phyloP scores from a whole-genome alignment of 2,888 invertebrate species.

The Cyaniris semiargus region DNA sequence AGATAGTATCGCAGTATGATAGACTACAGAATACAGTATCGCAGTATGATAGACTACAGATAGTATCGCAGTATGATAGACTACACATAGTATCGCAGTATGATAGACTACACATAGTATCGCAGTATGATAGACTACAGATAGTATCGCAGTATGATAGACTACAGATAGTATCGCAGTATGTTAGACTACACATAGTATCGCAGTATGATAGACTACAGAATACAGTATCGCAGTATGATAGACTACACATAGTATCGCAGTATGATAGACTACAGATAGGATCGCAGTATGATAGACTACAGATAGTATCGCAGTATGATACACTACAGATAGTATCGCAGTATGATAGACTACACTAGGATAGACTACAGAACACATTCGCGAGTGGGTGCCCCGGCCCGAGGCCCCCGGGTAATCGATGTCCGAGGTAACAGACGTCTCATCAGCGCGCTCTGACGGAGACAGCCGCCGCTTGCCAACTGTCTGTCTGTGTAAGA shows the following conservation, averaged over 20 bases:
- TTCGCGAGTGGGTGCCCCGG: slow-evolving; percentile 35
- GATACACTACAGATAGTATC: slow-evolving; percentile 49
- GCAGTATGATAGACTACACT: slow-evolving; percentile 51
- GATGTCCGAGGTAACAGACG: slow-evolving; percentile 57
- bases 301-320: slow-evolving; percentile 47
- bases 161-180: slow-evolving; percentile 44
- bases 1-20: slow-evolving; percentile 50
- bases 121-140: slow-evolving; percentile 52
- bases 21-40: no score
- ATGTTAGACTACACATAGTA: slow-evolving; percentile 50
- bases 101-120: slow-evolving; percentile 50
- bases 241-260: slow-evolving; percentile 48
- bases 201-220: slow-evolving; percentile 51
- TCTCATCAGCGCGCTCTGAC: slow-evolving; percentile 56
- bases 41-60: slow-evolving; percentile 51
- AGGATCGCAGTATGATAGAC: slow-evolving; percentile 50
- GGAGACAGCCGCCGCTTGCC: slow-evolving; percentile 7
- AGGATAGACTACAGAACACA: no score
- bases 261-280: slow-evolving; percentile 52
- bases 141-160: slow-evolving; percentile 51
- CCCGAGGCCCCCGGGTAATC: slow-evolving; percentile 56
- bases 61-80: slow-evolving; percentile 50
- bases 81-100: slow-evolving; percentile 45
- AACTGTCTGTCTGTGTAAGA: not conserved
- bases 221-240: slow-evolving; percentile 48